Evolutionary conservation across 2,797 vertebrate genomes (phyloP), one percentile per base, ranked within the genome.

Genomic region (Mastacembelus armatus): DNA sequence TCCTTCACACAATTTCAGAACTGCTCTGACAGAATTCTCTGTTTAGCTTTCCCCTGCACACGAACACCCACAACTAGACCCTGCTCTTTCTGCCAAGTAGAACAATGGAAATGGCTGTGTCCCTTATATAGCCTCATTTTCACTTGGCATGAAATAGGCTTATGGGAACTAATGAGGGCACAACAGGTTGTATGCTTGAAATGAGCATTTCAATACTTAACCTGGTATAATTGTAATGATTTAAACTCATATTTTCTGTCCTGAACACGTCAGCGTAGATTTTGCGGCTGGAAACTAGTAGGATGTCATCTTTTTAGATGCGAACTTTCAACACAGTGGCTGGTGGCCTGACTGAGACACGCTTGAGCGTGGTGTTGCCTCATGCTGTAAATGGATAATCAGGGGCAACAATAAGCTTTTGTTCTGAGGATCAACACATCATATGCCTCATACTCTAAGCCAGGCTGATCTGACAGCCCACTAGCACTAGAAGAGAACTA

Each of bases 351-450:
- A 65, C 55, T 55, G 59, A 78, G 81, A 89, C 70, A 81, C 88
- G 78, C 67, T 81, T 83, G 74, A 76, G 85, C 61, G 78, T 70
- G 52, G 60, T 71, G 61, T 80, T 77, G 82, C 75, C 73, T 66
- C 58, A 29, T 72, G 77, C 80, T 76, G 81, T 72, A 82, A 85
- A 77, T 84, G 87, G 79, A 80, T 90, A 88, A 89, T 85, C 78
- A 66, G 38, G 74, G 51, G 44, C 57, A 88, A 89, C 89, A 93
- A 86, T 85, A 79, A 50, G 72, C 85, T 80, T 87, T 92, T 93
- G 92, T 93, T 91, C 66, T 11, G 26, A 66, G 84, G 88, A 89
- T 92, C 88, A 92, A 85, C 88, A 83, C 87, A 85, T 93, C 88
- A 91, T 89, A 90, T 87, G 87, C 86, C 83, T 90, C 75, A 67